Percentiles rank a stretch among this genome's conserved stretches.
Evolutionary conservation across 2,113 vertebrate species (phyloP).

Genomic region (Candoia aspera): DNA sequence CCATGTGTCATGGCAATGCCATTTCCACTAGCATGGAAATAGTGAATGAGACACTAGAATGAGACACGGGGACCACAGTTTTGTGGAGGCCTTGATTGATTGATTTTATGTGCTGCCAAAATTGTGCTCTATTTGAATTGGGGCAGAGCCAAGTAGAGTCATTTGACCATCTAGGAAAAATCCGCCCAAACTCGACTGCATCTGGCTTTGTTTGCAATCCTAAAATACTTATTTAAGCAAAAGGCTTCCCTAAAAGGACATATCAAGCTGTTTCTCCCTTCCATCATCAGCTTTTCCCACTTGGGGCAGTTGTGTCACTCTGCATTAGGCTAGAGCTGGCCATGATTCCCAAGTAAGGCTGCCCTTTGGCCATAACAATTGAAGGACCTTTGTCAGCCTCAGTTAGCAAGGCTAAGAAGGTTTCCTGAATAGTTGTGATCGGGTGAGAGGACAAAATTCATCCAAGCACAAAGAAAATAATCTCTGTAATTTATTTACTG

Average conservation of each 20-base stretch:
- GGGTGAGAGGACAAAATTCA: neutral
- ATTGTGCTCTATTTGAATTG: neutral
- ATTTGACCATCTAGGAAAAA: neutral
- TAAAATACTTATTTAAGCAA: neutral
- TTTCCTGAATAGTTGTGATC: neutral
- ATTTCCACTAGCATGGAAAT: neutral
- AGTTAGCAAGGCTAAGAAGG: neutral
- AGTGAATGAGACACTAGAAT: no score
- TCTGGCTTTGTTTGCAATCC: neutral
- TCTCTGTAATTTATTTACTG: neutral
- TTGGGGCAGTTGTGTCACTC: neutral
- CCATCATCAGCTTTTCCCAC: neutral
- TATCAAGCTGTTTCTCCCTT: neutral
- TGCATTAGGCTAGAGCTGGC: neutral
- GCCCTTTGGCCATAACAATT: neutral
- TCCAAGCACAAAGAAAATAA: neutral
- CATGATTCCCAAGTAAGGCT: neutral
- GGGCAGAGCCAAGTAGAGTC: neutral
- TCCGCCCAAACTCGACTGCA: neutral
- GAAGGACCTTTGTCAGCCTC: neutral
- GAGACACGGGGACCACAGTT: neutral
- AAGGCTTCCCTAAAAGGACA: neutral
- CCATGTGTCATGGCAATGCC: neutral
- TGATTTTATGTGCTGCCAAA: neutral
- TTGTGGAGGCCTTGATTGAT: neutral